These are phyloP conservation scores for human DNA, from an alignment of 2,113 vertebrate species.

Conservation along the genomic window DNA sequence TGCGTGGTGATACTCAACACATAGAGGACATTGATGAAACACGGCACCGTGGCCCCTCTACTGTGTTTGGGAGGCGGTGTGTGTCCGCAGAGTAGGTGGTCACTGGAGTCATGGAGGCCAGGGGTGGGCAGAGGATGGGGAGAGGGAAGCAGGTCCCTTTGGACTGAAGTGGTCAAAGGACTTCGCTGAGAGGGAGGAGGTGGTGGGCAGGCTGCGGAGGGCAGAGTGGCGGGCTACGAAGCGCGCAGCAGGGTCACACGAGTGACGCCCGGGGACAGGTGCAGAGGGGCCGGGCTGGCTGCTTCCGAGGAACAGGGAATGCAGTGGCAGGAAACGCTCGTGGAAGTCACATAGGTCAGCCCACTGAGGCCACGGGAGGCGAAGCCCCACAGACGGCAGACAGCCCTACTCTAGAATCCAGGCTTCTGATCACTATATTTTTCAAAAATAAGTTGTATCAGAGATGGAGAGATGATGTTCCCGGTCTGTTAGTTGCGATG, in stretches of 20 bases:
- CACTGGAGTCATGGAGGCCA: neutral
- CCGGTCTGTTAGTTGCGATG: neutral
- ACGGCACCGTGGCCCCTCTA: neutral
- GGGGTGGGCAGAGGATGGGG: neutral
- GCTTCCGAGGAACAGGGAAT: too few species aligned
- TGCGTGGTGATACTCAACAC: neutral
- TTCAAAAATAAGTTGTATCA: neutral
- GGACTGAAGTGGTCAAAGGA: neutral
- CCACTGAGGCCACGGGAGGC: neutral
- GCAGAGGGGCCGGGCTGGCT: neutral
- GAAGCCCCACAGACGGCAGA: rapidly evolving
- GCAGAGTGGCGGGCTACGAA: neutral
- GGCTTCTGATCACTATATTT: neutral
- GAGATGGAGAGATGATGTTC: neutral
- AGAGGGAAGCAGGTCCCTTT: neutral
- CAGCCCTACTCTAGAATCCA: neutral
- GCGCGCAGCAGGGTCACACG: neutral
- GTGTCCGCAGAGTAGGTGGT: rapidly evolving
- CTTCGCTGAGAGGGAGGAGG: neutral
- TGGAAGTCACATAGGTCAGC: neutral
- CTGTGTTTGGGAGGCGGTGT: neutral
- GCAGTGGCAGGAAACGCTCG: neutral
- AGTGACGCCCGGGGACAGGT: rapidly evolving
- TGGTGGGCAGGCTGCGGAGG: neutral
- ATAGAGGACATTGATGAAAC: too few species aligned